Evolutionary conservation across 2,888 invertebrate genomes (phyloP), one percentile per base, ranked within the genome.

Genomic region (Dorcus hopei): DNA sequence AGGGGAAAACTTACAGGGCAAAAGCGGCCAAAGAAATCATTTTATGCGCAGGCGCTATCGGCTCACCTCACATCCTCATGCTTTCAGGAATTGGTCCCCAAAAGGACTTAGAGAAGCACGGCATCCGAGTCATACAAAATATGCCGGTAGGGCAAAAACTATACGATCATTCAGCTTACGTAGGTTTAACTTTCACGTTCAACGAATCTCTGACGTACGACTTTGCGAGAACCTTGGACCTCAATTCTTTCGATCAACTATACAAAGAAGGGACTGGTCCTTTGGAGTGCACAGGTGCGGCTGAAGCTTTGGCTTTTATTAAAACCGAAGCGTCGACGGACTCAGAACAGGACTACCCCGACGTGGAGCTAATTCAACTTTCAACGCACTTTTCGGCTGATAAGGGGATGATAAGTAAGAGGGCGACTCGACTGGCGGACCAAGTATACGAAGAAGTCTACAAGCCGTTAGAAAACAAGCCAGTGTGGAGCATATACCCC

Each of bases 61-160:
- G 89, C 59, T 89, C 91, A 0, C 91, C 94, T 0, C 93, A 93
- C 73, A 76, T 94, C 7, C 76, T 95, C 48, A 87, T 93, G 89
- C 75, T 93, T 9, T 93, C 93, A 0, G 94, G 94, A 9, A 80
- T 93, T 38, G 90, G 90, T 0, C 89, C 89, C 0, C 77, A 74
- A 14, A 77, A 82, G 0, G 85, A 89, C 69, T 77, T 90, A 3
- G 67, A 74, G 6, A 78, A 84, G 26, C 70, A 86, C 7, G 81
- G 81, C 2, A 87, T 91, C 51, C 72, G 80, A 0, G 81, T 86
- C 2, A 70, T 89, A 47, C 80, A 84, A 62, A 83, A 91, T 70
- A 80, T 90, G 2, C 86, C 85, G 0, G 91, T 92, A 0, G 92
- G 92, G 2, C 82, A 84, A 68, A 90, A 90, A 74, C 80, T 91